Percentiles rank a stretch among this genome's conserved stretches.
phyloP scores from a whole-genome alignment of 2,113 vertebrate genomes.

The Sebastes schlegelii region DNA sequence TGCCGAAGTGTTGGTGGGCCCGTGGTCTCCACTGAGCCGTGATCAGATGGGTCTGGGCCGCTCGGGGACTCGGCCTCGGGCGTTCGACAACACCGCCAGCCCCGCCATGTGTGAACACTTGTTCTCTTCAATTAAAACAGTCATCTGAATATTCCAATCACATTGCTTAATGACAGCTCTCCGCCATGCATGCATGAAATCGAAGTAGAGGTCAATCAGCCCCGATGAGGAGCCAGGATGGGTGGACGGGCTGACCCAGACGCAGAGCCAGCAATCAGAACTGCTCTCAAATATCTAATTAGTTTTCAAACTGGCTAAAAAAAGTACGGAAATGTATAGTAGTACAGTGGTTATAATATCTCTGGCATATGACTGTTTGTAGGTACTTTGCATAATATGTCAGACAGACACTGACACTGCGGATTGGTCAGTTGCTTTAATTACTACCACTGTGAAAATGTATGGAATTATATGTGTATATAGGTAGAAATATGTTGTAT shows the following conservation, averaged over 20 bases:
- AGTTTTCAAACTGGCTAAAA: constrained; percentile 19
- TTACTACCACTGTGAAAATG: too few species aligned
- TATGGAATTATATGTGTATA: too few species aligned
- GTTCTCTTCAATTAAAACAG: constrained; percentile 83
- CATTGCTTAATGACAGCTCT: constrained; percentile 74
- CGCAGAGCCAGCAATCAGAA: constrained; percentile 6
- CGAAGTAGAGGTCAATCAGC: constrained; percentile 60
- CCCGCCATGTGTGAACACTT: constrained; percentile 80
- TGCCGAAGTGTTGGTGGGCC: constrained; percentile 69
- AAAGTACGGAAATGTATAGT: not conserved
- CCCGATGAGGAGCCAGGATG: constrained; percentile 3
- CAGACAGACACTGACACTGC: not conserved
- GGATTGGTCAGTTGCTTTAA: not conserved
- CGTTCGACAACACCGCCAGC: constrained; percentile 71
- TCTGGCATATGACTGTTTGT: not conserved
- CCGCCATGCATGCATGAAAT: constrained; percentile 62
- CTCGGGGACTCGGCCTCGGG: constrained; percentile 76
- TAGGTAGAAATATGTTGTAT: too few species aligned
- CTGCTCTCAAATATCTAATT: constrained; percentile 31
- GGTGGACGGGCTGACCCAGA: constrained; percentile 41
- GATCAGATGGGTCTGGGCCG: constrained; percentile 77
- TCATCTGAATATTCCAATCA: constrained; percentile 81
- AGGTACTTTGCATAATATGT: not conserved
- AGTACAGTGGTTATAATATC: not conserved
- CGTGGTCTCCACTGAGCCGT: constrained; percentile 70